These are phyloP conservation scores for Nebria ingens DNA, from an alignment of 1,140 invertebrate species.

Conservation along the genomic window DNA sequence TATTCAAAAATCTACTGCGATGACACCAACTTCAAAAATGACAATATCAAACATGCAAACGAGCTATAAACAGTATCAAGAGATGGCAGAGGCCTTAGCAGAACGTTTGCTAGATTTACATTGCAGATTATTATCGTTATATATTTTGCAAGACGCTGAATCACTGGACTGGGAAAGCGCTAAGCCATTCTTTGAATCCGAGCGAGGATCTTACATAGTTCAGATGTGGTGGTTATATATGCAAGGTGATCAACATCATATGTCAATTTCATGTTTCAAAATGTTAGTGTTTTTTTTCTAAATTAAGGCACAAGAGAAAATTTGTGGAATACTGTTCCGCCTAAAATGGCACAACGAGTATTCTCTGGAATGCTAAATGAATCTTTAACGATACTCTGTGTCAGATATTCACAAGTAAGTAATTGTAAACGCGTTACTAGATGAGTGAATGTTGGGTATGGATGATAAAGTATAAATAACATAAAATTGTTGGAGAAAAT, in stretches of 20 bases:
- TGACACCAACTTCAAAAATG: constrained; percentile 26
- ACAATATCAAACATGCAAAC: constrained; percentile 29
- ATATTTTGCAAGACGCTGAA: constrained; percentile 66
- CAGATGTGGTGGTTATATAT: constrained; percentile 83
- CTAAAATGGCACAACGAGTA: constrained; percentile 67
- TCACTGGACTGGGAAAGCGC: constrained; percentile 55
- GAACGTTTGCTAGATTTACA: constrained; percentile 68
- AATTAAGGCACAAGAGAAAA: constrained; percentile 55
- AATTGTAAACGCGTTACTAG: not conserved
- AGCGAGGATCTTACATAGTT: constrained; percentile 61
- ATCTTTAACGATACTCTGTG: constrained; percentile 61
- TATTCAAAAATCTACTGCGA: constrained; percentile 43
- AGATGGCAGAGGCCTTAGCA: constrained; percentile 69
- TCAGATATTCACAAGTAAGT: constrained; percentile 59
- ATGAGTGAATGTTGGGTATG: no score
- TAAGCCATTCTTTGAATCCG: constrained; percentile 52
- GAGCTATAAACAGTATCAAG: constrained; percentile 63
- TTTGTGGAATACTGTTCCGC: constrained; percentile 69
- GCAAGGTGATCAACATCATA: constrained; percentile 45
- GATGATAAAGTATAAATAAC: not conserved
- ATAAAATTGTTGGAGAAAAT: no score
- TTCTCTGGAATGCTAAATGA: constrained; percentile 73
- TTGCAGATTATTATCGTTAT: constrained; percentile 59
- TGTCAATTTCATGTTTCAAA: constrained; percentile 2
- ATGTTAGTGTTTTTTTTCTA: constrained; percentile 8